Conservation (phyloP, 2,113 vertebrate species). For the Aegypius monachus region DNA sequence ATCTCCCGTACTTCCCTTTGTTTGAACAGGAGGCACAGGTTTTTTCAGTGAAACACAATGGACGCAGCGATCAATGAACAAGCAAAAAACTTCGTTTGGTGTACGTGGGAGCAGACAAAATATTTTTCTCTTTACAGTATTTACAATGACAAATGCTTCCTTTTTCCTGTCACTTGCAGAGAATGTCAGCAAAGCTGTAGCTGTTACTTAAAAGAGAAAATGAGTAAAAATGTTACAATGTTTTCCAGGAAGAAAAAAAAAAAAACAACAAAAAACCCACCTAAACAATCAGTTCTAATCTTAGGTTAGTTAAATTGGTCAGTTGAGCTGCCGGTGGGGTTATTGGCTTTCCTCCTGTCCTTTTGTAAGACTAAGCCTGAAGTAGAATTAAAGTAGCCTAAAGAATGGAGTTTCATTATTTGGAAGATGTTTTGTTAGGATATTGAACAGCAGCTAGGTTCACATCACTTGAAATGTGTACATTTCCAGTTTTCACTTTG, state of each 20-base stretch:
- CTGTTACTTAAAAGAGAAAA: conserved; percentile 19
- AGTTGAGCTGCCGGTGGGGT: background rate
- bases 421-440: background rate
- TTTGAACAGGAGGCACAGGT: background rate
- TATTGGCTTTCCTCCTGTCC: background rate
- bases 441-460: background rate
- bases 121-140: conserved; percentile 6
- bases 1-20: background rate
- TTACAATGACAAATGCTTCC: conserved; percentile 32
- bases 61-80: background rate
- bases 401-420: background rate
- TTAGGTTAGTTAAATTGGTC: background rate
- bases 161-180: conserved; percentile 20
- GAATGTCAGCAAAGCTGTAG: background rate
- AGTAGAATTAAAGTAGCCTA: background rate
- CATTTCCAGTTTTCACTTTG: background rate
- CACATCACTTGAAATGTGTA: background rate
- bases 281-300: background rate
- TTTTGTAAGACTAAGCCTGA: background rate
- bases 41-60: background rate
- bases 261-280: background rate
- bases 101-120: background rate
- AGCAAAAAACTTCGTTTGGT: background rate
- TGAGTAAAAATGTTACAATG: background rate
- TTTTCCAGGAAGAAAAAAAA: background rate